Percentiles rank a stretch among this genome's conserved stretches.
These are phyloP conservation scores for Orchesella flavescens DNA, from an alignment of 2,888 invertebrate genomes.

Conservation along the genomic window DNA sequence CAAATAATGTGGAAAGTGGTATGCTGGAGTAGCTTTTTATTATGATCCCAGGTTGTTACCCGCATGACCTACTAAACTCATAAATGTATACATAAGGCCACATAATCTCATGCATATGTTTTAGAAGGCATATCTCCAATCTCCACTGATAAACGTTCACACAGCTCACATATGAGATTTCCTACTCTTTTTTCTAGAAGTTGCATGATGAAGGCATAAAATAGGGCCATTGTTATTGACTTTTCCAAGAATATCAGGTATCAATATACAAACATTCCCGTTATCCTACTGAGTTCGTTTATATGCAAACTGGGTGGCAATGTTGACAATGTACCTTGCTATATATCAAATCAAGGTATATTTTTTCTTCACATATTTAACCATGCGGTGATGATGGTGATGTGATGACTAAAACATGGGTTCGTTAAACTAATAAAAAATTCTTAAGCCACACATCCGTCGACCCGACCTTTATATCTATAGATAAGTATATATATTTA, in stretches of 20 bases:
- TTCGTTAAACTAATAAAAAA: too few relatives aligned
- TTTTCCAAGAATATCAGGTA: conserved; percentile 28
- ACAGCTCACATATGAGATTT: neutral
- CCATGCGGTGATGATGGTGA: too few relatives aligned
- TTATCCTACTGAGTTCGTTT: too few relatives aligned
- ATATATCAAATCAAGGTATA: too few relatives aligned
- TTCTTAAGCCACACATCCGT: too few relatives aligned
- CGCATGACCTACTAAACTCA: conserved; percentile 60
- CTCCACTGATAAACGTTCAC: neutral
- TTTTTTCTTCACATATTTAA: too few relatives aligned
- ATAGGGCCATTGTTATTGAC: conserved; percentile 23
- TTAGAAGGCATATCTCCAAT: neutral
- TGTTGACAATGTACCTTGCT: too few relatives aligned
- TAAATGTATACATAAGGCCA: neutral
- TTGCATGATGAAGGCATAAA: conserved; percentile 4
- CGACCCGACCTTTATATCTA: too few relatives aligned
- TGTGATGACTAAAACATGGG: too few relatives aligned
- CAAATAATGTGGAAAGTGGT: conserved; percentile 9
- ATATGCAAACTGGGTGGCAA: too few relatives aligned
- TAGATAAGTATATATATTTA: too few relatives aligned
- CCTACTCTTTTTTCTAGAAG: neutral
- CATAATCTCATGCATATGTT: neutral
- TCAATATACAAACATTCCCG: neutral
- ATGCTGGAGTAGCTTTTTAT: conserved; percentile 31
- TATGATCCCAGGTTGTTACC: conserved; percentile 62